Base-by-base conservation (phyloP, 1,140 invertebrate species). In the Eufriesea mexicana region DNA sequence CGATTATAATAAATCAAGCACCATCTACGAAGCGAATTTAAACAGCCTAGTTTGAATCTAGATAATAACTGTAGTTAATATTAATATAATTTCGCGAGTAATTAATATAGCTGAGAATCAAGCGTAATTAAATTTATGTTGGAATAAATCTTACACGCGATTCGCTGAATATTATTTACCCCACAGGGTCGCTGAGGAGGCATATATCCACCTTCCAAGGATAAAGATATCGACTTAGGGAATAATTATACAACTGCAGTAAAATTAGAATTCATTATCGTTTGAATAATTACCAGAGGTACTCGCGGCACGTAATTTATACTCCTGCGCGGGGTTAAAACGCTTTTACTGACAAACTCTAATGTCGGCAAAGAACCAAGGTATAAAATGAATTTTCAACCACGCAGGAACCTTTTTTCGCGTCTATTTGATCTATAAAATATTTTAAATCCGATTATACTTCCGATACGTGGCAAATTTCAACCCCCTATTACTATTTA, bases 211-310 rank as follows among this genome's bases (percentile, higher is more conserved):
- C 9, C 35, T 42, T 35, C 42, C 62, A 16, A 66, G n/a, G 20
- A 68, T 49, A 49, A 47, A 45, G 23, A 25, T 49, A 49, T 70
- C 10, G 45, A 49, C 45, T 28, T 14, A n/a, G 28, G 45, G n/a
- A 49, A 70, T 49, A 70, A 70, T 70, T 70, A 70, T 25, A 70
- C 45, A 20, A 25, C 42, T 42, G 45, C 45, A 70, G n/a, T 20
- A 25, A 70, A 70, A 70, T 70, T 70, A 49, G 45, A 70, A 70
- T 70, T 49, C 23, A 49, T 49, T 68, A 25, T 49, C 67, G 45
- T 70, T 70, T 20, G 67, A 49, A 70, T 70, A 70, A 70, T 70
- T 49, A 49, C n/a, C 12, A 45, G n/a, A 18, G 45, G n/a, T 64
- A 20, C 16, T 42, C 23, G 0, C 2, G 20, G n/a, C 20, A 25